Evolutionary conservation across 2,888 invertebrate species (phyloP).

Genomic region (Chrysopilus asiliformis): DNA sequence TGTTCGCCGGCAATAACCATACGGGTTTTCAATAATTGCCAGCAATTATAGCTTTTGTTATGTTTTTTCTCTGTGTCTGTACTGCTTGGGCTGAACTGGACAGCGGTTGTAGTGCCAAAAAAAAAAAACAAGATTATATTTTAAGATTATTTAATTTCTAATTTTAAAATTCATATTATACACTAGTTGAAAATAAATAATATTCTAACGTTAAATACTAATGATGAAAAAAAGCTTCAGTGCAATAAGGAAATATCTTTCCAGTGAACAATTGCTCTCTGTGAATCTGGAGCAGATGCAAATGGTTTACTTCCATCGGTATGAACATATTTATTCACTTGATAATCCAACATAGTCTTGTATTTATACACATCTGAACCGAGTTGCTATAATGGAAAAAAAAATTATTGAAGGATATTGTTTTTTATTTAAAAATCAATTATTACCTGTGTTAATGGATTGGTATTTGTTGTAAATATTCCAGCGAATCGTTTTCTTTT

Average conservation of each 20-base stretch:
- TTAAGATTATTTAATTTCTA: no score
- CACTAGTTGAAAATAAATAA: no score
- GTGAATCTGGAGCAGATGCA: slow-evolving; percentile 57
- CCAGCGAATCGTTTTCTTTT: slow-evolving; percentile 51
- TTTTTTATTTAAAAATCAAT: slow-evolving; percentile 3
- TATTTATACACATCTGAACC: slow-evolving; percentile 67
- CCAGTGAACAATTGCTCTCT: slow-evolving; percentile 68
- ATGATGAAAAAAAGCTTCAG: no score
- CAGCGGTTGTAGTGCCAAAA: no score
- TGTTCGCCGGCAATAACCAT: no score
- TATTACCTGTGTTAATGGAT: slow-evolving; percentile 69
- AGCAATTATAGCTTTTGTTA: no score
- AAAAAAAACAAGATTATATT: no score
- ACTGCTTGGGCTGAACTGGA: no score
- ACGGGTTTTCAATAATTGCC: no score
- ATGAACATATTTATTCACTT: slow-evolving; percentile 66
- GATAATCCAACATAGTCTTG: slow-evolving; percentile 60
- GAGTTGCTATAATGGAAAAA: slow-evolving; percentile 51
- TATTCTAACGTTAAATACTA: no score
- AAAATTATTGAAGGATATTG: slow-evolving; percentile 3
- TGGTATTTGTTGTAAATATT: slow-evolving; percentile 77
- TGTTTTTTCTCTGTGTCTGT: no score
- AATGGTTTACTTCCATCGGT: slow-evolving; percentile 61
- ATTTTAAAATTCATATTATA: no score
- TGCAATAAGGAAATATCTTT: slow-evolving; percentile 36